Evolutionary conservation across 2,113 vertebrate genomes (phyloP).

Genomic region (Bubo bubo): DNA sequence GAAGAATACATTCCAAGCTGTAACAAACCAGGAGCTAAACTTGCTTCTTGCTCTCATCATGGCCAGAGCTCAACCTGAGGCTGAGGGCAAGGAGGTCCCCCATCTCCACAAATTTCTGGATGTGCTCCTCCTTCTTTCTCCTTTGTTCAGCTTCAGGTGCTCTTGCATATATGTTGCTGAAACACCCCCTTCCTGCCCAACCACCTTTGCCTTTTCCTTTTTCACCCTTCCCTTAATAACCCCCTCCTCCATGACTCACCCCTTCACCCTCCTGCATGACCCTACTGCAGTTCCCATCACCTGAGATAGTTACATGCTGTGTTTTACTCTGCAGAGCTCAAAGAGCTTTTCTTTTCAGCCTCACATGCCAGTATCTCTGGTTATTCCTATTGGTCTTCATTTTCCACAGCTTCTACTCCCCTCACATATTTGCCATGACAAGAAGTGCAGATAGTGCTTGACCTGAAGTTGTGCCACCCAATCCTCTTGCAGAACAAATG

Average conservation of each 20-base stretch:
- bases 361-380: rapidly evolving
- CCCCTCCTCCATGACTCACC: background rate
- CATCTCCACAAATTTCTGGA: background rate
- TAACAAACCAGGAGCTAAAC: background rate
- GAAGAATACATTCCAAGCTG: background rate
- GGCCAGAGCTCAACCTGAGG: background rate
- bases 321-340: background rate
- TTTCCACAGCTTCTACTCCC: background rate
- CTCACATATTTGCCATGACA: background rate
- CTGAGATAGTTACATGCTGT: background rate
- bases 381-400: background rate
- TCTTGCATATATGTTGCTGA: background rate
- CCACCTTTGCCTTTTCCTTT: background rate
- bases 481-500: background rate
- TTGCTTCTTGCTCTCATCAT: background rate
- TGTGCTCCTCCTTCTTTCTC: background rate
- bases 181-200: background rate
- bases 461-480: background rate
- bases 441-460: background rate
- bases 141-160: background rate
- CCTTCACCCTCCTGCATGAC: background rate
- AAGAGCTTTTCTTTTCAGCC: background rate
- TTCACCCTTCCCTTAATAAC: background rate
- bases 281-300: rapidly evolving
- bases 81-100: background rate